A percentile compares a stretch with the other conserved stretches of the same genome.
phyloP scores from a whole-genome alignment of 1,140 invertebrate species.

The Calephelis virginiensis region DNA sequence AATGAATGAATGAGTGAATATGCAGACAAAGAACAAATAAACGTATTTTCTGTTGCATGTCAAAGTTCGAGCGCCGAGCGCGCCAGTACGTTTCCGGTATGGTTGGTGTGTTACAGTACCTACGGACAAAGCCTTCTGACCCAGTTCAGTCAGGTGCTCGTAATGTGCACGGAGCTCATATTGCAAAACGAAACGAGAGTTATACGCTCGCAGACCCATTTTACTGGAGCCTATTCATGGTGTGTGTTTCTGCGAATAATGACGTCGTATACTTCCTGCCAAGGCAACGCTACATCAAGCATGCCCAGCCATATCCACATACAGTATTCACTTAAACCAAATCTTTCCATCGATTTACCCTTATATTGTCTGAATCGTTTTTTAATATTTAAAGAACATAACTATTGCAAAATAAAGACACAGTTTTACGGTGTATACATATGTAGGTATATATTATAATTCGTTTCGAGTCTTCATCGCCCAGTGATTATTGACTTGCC shows the following conservation, averaged over 20 bases:
- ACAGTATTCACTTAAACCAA: too few species aligned
- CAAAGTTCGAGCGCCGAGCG: background rate
- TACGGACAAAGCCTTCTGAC: background rate
- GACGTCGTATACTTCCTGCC: conserved; percentile 21
- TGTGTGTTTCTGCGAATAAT: conserved; percentile 25
- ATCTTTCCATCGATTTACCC: too few species aligned
- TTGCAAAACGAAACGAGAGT: conserved; percentile 6
- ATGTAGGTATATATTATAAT: too few species aligned
- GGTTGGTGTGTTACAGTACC: background rate
- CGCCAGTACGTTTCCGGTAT: background rate
- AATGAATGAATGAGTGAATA: too few species aligned
- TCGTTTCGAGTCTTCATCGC: too few species aligned
- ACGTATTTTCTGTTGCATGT: background rate
- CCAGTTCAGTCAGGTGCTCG: conserved; percentile 5
- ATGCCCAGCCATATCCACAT: too few species aligned
- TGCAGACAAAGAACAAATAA: background rate
- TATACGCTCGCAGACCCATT: conserved; percentile 10
- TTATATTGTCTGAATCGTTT: too few species aligned
- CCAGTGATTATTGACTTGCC: too few species aligned
- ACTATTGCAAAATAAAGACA: too few species aligned
- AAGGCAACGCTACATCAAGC: background rate
- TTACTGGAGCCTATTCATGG: background rate
- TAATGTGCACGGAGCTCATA: conserved; percentile 1
- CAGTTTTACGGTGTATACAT: too few species aligned
- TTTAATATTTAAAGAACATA: too few species aligned